Conservation (phyloP, 2,797 vertebrate species). For the Eulemur albifrons region DNA sequence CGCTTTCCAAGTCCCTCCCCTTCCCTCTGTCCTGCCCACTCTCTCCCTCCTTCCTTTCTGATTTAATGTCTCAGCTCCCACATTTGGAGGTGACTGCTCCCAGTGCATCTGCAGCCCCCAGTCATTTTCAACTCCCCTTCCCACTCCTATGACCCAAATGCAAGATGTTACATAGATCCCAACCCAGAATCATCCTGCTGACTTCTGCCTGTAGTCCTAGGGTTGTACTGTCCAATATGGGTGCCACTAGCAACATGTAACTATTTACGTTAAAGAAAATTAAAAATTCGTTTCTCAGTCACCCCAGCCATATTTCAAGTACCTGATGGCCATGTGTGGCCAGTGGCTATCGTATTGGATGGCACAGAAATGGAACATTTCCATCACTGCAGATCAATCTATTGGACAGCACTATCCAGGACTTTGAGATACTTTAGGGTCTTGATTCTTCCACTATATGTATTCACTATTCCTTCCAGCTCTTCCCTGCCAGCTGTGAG, state of each 20-base stretch:
- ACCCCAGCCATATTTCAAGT: neutral
- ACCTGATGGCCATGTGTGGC: neutral
- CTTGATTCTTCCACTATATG: neutral
- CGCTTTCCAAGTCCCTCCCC: conserved; percentile 23
- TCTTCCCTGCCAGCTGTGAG: neutral
- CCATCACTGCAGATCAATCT: neutral
- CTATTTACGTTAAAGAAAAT: neutral
- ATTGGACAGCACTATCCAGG: neutral
- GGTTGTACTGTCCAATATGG: neutral
- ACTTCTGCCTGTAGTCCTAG: neutral
- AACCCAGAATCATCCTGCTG: neutral
- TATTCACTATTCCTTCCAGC: neutral
- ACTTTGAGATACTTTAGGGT: neutral
- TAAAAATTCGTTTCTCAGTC: conserved; percentile 4
- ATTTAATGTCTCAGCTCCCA: conserved; percentile 61
- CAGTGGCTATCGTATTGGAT: neutral
- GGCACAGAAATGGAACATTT: neutral
- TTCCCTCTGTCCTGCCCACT: conserved; percentile 45
- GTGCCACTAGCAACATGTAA: neutral
- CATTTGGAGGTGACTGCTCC: conserved; percentile 37
- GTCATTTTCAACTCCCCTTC: neutral
- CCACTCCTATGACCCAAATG: conserved; percentile 33
- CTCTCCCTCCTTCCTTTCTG: conserved; percentile 34
- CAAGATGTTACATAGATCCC: neutral
- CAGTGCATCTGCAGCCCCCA: neutral